Evolutionary conservation across 2,888 invertebrate genomes (phyloP).

Genomic region (Octodonta nipae): DNA sequence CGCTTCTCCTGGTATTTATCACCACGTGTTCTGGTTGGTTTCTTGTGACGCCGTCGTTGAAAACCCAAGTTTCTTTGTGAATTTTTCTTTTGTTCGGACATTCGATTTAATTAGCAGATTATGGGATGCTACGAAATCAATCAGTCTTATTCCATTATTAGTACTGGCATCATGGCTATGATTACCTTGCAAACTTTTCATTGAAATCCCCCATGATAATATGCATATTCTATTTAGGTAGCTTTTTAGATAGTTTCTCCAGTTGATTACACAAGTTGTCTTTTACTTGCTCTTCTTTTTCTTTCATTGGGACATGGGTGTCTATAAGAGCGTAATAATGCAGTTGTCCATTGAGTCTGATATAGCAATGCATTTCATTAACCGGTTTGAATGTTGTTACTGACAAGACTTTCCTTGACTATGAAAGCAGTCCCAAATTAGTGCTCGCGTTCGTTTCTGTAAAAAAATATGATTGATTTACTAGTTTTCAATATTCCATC

Average conservation of each 20-base stretch:
- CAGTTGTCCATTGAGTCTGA: neutral
- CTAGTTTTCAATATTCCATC: too few species aligned
- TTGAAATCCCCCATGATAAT: neutral
- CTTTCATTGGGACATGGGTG: neutral
- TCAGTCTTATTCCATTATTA: neutral
- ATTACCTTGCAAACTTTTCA: neutral
- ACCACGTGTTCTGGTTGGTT: neutral
- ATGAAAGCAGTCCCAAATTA: too few species aligned
- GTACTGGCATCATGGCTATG: neutral
- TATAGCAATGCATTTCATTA: neutral
- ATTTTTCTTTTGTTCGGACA: too few species aligned
- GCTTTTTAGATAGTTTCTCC: neutral
- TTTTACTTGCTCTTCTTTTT: neutral
- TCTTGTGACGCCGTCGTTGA: neutral
- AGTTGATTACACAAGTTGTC: neutral
- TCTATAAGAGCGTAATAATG: neutral
- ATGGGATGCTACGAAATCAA: neutral
- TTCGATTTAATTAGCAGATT: neutral
- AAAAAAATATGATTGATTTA: too few species aligned
- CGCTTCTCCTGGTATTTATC: neutral
- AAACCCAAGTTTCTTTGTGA: neutral
- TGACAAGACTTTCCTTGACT: too few species aligned
- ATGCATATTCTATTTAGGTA: slow-evolving; percentile 1
- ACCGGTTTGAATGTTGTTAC: too few species aligned
- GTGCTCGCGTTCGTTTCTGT: too few species aligned